Percentiles rank a stretch among this genome's conserved stretches.
Evolutionary conservation across 2,888 invertebrate genomes (phyloP).

Genomic region (Agrotis ipsilon): DNA sequence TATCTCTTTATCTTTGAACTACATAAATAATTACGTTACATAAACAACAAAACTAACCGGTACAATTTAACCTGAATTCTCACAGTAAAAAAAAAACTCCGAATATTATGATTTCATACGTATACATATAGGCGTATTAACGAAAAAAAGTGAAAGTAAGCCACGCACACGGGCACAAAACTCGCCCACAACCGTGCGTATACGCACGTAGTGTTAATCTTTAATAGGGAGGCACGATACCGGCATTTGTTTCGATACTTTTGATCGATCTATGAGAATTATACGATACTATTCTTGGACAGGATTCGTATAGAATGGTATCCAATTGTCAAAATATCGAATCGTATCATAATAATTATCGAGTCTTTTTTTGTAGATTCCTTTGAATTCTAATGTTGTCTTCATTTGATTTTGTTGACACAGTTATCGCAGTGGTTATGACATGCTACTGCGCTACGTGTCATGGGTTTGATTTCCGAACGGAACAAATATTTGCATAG

Average conservation of each 20-base stretch:
- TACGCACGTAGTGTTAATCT: slow-evolving; percentile 63
- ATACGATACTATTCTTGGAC: background rate
- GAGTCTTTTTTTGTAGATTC: background rate
- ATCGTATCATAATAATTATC: background rate
- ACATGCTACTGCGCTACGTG: no score
- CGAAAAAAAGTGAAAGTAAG: slow-evolving; percentile 89
- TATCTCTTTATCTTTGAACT: background rate
- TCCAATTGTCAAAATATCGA: background rate
- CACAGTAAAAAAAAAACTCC: slow-evolving; percentile 1
- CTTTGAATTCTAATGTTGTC: background rate
- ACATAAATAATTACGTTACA: background rate
- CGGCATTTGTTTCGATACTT: background rate
- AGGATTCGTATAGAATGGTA: background rate
- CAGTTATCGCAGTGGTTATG: no score
- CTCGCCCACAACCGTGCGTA: slow-evolving; percentile 69
- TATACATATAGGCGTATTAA: slow-evolving; percentile 88
- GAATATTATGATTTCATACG: slow-evolving; percentile 58
- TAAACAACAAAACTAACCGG: background rate
- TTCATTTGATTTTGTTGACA: background rate
- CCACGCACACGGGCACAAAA: slow-evolving; percentile 62
- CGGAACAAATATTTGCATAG: no score
- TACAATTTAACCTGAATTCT: background rate
- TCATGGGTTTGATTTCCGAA: no score
- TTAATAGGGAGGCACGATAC: slow-evolving; percentile 9
- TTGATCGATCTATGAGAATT: background rate